A percentile compares a stretch with the other conserved stretches of the same genome.
phyloP scores from a whole-genome alignment of 2,113 vertebrate species.

The Sylvietta virens region DNA sequence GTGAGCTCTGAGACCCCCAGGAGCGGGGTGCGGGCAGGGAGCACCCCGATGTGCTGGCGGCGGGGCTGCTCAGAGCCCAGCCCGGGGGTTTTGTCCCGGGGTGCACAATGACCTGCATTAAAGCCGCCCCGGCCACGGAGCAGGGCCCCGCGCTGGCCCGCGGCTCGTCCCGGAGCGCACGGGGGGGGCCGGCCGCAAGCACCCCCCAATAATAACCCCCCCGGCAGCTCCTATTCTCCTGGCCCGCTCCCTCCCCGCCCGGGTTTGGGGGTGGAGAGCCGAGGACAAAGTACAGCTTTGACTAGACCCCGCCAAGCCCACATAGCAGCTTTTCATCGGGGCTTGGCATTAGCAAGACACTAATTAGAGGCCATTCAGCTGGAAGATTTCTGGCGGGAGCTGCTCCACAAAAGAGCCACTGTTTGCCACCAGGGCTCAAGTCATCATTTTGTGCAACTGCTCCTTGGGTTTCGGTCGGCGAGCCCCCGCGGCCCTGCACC shows the following conservation, averaged over 20 bases:
- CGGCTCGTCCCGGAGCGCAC: background rate
- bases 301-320: slow-evolving; percentile 50
- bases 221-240: slow-evolving; percentile 33
- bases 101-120: slow-evolving; percentile 11
- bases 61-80: background rate
- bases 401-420: slow-evolving; percentile 70
- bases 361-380: slow-evolving; percentile 71
- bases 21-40: background rate
- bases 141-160: background rate
- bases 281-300: slow-evolving; percentile 68
- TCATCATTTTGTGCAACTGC: slow-evolving; percentile 49
- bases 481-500: slow-evolving; percentile 47
- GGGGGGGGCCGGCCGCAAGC: background rate
- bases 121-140: background rate
- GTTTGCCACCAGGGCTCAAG: slow-evolving; percentile 60
- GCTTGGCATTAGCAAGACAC: slow-evolving; percentile 60
- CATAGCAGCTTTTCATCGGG: slow-evolving; percentile 68
- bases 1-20: fast-evolving
- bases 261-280: slow-evolving; percentile 27
- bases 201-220: slow-evolving; percentile 13
- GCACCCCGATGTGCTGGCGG: fast-evolving
- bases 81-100: background rate
- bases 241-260: slow-evolving; percentile 29
- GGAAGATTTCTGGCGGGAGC: slow-evolving; percentile 65
- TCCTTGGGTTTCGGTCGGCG: slow-evolving; percentile 54